Evolutionary conservation across 2,888 invertebrate genomes (phyloP).

Genomic region (Sepiola atlantica): DNA sequence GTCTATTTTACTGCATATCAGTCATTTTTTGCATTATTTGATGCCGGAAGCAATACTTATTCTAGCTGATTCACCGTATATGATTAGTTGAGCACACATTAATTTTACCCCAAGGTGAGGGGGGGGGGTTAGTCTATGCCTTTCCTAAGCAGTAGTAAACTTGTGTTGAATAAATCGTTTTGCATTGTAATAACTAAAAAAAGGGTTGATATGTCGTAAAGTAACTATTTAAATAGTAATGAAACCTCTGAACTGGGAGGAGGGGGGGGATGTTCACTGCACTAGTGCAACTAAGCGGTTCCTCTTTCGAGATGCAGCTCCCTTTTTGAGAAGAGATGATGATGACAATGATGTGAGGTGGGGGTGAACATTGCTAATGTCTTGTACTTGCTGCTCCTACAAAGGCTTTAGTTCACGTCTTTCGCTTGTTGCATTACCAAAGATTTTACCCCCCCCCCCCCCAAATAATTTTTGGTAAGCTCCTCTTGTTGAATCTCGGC

Average conservation of each 20-base stretch:
- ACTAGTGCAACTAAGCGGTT: neutral
- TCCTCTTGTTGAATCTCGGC: neutral
- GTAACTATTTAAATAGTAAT: neutral
- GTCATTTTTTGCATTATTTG: too few relatives aligned
- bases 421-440: neutral
- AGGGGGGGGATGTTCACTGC: neutral
- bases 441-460: neutral
- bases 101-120: too few relatives aligned
- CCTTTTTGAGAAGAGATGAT: neutral
- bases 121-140: too few relatives aligned
- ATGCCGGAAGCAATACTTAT: too few relatives aligned
- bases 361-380: neutral
- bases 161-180: too few relatives aligned
- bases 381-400: neutral
- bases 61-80: too few relatives aligned
- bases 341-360: neutral
- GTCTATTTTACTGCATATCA: too few relatives aligned
- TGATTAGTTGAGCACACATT: too few relatives aligned
- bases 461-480: neutral
- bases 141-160: too few relatives aligned
- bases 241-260: neutral
- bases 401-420: neutral
- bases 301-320: neutral
- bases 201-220: too few relatives aligned
- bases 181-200: too few relatives aligned